Evolutionary conservation across 2,113 vertebrate species (phyloP), one percentile per base, ranked within the genome.

Genomic region (Coracopsis vasa): DNA sequence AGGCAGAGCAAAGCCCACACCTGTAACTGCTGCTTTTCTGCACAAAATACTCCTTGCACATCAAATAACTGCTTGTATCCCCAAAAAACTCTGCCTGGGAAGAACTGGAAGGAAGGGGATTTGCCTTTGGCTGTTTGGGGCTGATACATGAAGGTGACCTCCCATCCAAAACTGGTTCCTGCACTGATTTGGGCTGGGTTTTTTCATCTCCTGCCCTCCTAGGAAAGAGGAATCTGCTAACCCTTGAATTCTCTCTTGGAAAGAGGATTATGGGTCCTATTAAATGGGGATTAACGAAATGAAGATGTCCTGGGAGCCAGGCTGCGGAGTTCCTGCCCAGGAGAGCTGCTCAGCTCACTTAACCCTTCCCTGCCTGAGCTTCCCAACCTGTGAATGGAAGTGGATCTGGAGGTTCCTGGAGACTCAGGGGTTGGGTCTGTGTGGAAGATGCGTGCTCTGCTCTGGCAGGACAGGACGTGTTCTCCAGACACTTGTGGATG

Each of bases 201-300:
- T 29, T 86, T 50, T 2, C 35, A 17, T 39, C 28, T 39, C 87
- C 50, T 27, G 39, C 69, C 58, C 41, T 66, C 78, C 78, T 25
- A 18, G 74, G 72, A 56, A 62, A 65, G 31, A 60, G n/a, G n/a
- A 69, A 54, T 6, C 28, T 20, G 48, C 90, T 78, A 45, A 3
- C 35, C 50, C 27, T 37, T 44, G 60, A 48, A 33, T 54, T 75
- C 61, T 60, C 85, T 31, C 51, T 72, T 11, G n/a, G 77, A 69
- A 45, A 62, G 72, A 82, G 88, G 86, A 86, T 88, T 56, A 79
- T 14, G 42, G 41, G 69, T 78, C 80, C 51, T 45, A 81, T 95
- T 93, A 91, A 93, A 62, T 66, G n/a, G 62, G 75, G 95, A 90
- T 96, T 91, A 74, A 51, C 45, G 56, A 80, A 75, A 80, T 42